Base-by-base conservation (phyloP, 2,888 invertebrate genomes). In the Cloeon dipterum region DNA sequence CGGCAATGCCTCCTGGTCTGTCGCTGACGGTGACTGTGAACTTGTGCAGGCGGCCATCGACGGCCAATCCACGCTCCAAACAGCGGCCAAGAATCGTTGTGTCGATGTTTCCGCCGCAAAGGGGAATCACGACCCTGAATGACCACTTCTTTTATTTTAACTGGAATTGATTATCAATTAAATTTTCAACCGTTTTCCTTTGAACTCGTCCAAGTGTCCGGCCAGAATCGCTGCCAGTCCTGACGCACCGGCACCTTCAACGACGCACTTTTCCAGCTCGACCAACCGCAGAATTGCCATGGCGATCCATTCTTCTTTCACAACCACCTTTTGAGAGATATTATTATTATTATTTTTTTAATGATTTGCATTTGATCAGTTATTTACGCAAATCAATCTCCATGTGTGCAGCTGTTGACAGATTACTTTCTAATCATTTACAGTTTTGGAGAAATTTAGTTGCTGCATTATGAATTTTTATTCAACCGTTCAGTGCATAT, bases 101-200 rank as follows among this genome's bases (percentile, higher is more conserved):
- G 55, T 89, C 89, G 39, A 89, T 89, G 59, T 89, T 89, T 29
- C 89, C 88, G 1, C 83, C 83, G 46, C 83, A 83, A 1, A 88
- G 57, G 26, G 79, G 70, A 40, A 85, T 63, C 1, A 85, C 86
- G 21, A 88, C 79, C 48, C 86, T 86, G 49, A 38, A 61, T n/a
- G n/a, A n/a, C n/a, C n/a, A n/a, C n/a, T n/a, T n/a, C n/a, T n/a
- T n/a, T n/a, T n/a, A n/a, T n/a, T n/a, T n/a, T n/a, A n/a, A n/a
- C n/a, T n/a, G n/a, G n/a, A n/a, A n/a, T n/a, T n/a, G n/a, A n/a
- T n/a, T n/a, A n/a, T n/a, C n/a, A n/a, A n/a, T n/a, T n/a, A n/a
- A n/a, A n/a, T n/a, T n/a, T n/a, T n/a, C 8, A 46, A 82, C 81
- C 69, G 78, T 59, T 85, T 85, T 23, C 76, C 78, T 46, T 65